Conservation (phyloP, 1,140 invertebrate genomes). For the Macrotrachela quadricornifera region DNA sequence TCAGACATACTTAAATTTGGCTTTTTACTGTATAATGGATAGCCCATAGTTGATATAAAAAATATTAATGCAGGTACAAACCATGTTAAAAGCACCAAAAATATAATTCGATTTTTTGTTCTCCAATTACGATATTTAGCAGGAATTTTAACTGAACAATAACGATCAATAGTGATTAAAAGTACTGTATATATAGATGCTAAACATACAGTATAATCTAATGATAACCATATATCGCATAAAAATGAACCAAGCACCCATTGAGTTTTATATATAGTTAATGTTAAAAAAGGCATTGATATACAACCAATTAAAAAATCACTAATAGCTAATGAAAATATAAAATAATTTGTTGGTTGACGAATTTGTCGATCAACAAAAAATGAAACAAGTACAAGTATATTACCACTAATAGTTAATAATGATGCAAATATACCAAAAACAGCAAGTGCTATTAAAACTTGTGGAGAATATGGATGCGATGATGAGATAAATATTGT, state of each 20-base stretch:
- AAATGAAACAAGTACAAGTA: slow-evolving; percentile 81
- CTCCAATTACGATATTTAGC: slow-evolving; percentile 88
- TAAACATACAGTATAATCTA: slow-evolving; percentile 94
- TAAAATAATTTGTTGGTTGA: slow-evolving; percentile 97
- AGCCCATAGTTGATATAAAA: neutral
- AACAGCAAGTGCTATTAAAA: no score
- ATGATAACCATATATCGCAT: slow-evolving; percentile 92
- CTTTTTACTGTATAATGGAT: neutral
- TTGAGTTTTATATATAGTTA: slow-evolving; percentile 60
- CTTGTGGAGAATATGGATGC: no score
- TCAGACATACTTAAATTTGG: neutral
- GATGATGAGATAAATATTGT: no score
- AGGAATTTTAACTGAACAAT: slow-evolving; percentile 94
- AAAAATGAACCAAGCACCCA: slow-evolving; percentile 91
- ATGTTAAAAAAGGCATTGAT: slow-evolving; percentile 75
- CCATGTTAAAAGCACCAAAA: slow-evolving; percentile 68
- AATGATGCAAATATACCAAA: no score
- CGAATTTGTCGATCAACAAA: slow-evolving; percentile 84
- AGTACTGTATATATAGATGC: slow-evolving; percentile 97
- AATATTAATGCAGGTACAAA: neutral
- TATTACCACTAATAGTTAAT: slow-evolving; percentile 68
- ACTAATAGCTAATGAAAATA: slow-evolving; percentile 84
- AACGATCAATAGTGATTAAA: slow-evolving; percentile 89
- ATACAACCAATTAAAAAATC: slow-evolving; percentile 79
- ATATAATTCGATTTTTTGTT: slow-evolving; percentile 71